Base-by-base conservation (phyloP, 2,113 vertebrate genomes). In the Perccottus glenii region DNA sequence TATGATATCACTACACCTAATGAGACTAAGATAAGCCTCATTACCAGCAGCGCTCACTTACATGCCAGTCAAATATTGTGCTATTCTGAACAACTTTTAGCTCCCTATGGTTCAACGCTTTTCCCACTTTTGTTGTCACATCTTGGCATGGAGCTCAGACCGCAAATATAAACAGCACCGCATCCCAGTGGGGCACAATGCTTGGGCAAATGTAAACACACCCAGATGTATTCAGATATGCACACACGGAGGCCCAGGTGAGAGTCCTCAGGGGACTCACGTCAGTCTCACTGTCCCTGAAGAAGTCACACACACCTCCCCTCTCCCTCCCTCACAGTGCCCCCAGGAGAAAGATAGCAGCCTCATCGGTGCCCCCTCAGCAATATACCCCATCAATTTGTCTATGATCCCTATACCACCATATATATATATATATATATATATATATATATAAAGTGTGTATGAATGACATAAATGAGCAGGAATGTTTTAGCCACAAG, bases 401-500 rank as follows among this genome's bases (percentile, higher is more conserved):
- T 48, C 16, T 56, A 10, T 62, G 65, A 45, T 51, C 32, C 38
- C 52, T 70, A 35, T 67, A 45, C 77, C 33, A 74, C 46, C 44
- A 45, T 62, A 43, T 16, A 16, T 48, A 55, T 70, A 61, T 40
- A 42, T 55, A 49, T 63, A 38, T 44, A 9, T 14, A 60, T 53
- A 61, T 40, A 42, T 55, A 49, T 63, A 38, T 44, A 9, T 14
- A 60, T 53, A n/a, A n/a, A n/a, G 51, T 60, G 40, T 43, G 42
- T 72, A 70, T 67, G 65, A 83, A 78, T 58, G 58, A 66, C 82
- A 80, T 72, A 70, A 68, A 77, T 51, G 78, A 77, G 76, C 82
- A 82, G 83, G 85, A 70, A 68, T 80, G 78, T 82, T 83, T 83
- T 73, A 84, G 82, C 90, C 84, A 87, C 80, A 58, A 82, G 90